phyloP scores from a whole-genome alignment of 2,797 vertebrate species.

The Sarcoramphus papa region DNA sequence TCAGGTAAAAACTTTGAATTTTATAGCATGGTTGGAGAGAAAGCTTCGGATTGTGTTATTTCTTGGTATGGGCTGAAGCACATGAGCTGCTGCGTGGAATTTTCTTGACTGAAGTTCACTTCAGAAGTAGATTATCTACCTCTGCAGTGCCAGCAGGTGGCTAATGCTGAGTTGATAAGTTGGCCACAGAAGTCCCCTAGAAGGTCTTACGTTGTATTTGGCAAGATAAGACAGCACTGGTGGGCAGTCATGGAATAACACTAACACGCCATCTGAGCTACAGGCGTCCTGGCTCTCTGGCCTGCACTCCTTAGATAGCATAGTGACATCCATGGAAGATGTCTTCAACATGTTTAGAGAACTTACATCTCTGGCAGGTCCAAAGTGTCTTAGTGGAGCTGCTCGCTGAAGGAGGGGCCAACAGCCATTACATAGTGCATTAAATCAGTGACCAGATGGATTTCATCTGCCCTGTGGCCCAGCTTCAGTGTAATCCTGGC shows the following conservation, averaged over 20 bases:
- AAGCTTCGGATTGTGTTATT: background rate
- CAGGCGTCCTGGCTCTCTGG: background rate
- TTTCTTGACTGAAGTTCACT: background rate
- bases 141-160: background rate
- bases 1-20: background rate
- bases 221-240: background rate
- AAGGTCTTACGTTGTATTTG: background rate
- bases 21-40: background rate
- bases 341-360: background rate
- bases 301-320: background rate
- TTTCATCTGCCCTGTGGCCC: background rate
- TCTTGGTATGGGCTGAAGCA: background rate
- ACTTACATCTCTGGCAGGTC: background rate
- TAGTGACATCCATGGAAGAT: background rate
- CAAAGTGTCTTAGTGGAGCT: background rate
- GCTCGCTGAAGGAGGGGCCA: background rate
- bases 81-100: rapidly evolving
- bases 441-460: background rate
- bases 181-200: background rate
- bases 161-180: background rate
- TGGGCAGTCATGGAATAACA: background rate
- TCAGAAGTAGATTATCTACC: background rate
- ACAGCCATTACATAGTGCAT: background rate
- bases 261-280: background rate
- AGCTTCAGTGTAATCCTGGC: background rate